These are phyloP conservation scores for Physella acuta DNA, from an alignment of 1,140 invertebrate species.

Conservation along the genomic window DNA sequence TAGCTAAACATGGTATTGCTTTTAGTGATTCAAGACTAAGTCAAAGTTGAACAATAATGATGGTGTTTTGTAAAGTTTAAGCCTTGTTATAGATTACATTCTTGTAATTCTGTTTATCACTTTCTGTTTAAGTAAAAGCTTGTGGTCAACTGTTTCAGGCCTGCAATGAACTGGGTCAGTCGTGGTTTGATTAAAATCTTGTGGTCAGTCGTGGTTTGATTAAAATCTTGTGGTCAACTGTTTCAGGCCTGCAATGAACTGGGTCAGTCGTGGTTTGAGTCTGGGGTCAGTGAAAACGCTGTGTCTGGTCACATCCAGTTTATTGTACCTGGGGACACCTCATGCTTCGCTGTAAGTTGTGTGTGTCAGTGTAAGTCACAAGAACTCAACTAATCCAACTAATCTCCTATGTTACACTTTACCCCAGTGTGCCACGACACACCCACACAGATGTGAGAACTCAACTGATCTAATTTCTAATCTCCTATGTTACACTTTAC, in stretches of 20 bases:
- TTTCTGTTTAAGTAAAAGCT: too few species aligned
- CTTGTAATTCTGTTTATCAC: too few species aligned
- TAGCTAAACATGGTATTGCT: too few species aligned
- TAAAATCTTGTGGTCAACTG: neutral
- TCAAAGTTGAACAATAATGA: too few species aligned
- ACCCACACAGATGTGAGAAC: neutral
- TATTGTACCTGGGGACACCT: conserved; percentile 90
- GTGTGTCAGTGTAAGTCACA: neutral
- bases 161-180: too few species aligned
- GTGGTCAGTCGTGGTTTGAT: neutral
- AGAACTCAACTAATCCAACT: too few species aligned
- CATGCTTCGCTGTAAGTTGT: conserved; percentile 88
- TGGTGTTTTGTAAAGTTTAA: too few species aligned
- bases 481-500: conserved; percentile 22
- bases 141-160: too few species aligned
- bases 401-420: neutral
- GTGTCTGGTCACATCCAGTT: conserved; percentile 99
- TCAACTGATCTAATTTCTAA: neutral
- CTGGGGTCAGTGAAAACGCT: conserved; percentile 98
- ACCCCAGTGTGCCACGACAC: too few species aligned
- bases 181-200: too few species aligned
- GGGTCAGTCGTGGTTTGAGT: conserved; percentile 94
- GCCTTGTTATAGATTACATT: too few species aligned
- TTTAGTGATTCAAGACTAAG: too few species aligned
- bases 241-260: conserved; percentile 88